Evolutionary conservation across 2,113 vertebrate species (phyloP), one percentile per base, ranked within the genome.

Genomic region (Motacilla tschutschensis): DNA sequence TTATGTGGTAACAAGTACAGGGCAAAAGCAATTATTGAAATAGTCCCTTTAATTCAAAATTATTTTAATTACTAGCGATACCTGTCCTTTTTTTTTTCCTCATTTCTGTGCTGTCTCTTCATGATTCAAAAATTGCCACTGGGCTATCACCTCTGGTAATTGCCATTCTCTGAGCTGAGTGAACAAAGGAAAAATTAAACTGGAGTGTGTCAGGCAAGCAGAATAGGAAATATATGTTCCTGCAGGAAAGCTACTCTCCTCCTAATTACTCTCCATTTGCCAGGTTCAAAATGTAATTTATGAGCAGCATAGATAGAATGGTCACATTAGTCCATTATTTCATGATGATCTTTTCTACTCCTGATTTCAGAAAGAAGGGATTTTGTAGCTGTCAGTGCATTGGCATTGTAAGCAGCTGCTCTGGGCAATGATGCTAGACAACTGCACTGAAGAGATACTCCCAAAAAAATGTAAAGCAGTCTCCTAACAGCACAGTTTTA

Each of bases 31-130:
- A 93, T 96, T 95, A 94, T 79, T 82, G 65, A 94, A 85, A 93
- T 81, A 66, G 79, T 93, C 57, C 63, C 87, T 96, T 94, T 95
- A 93, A 93, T 95, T 96, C 87, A 91, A 91, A 95, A 94, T 95
- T 94, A 93, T 96, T 95, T 97, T 96, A 97, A 96, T 96, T 95
- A 95, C 74, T 92, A 70, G 64, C 62, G 76, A 92, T 93, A 94
- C 83, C 85, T 89, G 79, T 91, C 69, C 33, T 38, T 83, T 92
- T 93, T 81, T 83, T 75, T 85, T 41, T 12, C 54, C 13, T 64
- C 38, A 43, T 79, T 91, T 87, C 82, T 95, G 70, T 75, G 28
- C 73, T 83, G 78, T 81, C 77, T 92, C 91, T 85, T 91, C 54
- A 51, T 79, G 83, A 84, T 93, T 95, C 85, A 91, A 40, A 94